Percentiles rank a stretch among this genome's conserved stretches.
Conservation (phyloP, 2,888 invertebrate genomes). For the Heliconius hortense region DNA sequence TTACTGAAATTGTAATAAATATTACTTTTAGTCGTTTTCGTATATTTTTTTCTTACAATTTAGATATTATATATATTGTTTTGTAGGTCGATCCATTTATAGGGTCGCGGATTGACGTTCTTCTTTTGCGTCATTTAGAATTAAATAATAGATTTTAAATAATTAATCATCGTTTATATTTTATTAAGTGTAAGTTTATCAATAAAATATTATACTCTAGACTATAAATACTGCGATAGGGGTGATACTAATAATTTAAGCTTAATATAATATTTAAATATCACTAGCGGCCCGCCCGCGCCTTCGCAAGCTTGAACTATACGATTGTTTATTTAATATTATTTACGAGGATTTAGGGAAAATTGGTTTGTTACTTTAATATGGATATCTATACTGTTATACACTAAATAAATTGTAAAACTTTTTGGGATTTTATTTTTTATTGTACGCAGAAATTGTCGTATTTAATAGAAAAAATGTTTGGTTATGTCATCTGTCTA, state of each 20-base stretch:
- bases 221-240: not conserved
- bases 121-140: not conserved
- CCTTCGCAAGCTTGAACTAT: too few relatives aligned
- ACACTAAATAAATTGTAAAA: too few relatives aligned
- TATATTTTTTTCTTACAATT: not conserved
- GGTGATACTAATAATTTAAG: slow-evolving; percentile 13
- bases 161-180: slow-evolving; percentile 3
- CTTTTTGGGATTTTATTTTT: too few relatives aligned
- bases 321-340: too few relatives aligned
- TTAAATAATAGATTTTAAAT: not conserved
- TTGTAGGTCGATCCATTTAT: not conserved
- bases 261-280: not conserved
- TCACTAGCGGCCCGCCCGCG: not conserved
- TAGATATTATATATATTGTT: not conserved
- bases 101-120: not conserved
- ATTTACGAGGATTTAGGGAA: too few relatives aligned
- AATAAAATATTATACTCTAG: slow-evolving; percentile 1
- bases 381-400: too few relatives aligned
- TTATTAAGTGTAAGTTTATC: slow-evolving; percentile 12
- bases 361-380: too few relatives aligned
- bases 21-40: not conserved
- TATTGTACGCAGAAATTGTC: too few relatives aligned
- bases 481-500: too few relatives aligned
- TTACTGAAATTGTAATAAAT: not conserved
- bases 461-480: too few relatives aligned